A percentile compares a stretch with the other conserved stretches of the same genome.
Conservation (phyloP, 2,113 vertebrate species). For the Caranx ignobilis region DNA sequence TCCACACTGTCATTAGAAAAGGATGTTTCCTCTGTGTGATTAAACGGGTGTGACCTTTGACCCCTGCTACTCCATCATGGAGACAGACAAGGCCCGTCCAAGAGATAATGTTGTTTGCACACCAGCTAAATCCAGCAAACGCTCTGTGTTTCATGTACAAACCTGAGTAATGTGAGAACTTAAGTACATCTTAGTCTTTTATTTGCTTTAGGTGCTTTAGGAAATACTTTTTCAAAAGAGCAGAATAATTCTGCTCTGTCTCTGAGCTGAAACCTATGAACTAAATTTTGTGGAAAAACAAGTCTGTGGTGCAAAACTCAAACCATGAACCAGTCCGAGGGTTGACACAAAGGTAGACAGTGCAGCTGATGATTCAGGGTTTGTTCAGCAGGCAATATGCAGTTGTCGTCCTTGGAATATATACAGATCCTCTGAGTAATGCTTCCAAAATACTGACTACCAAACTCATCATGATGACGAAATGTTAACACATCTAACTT, state of each 20-base stretch:
- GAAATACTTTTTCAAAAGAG: slow-evolving; percentile 3
- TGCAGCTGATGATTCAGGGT: slow-evolving; percentile 19
- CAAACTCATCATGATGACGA: slow-evolving; percentile 21
- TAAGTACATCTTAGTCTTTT: not conserved
- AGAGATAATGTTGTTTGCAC: slow-evolving; percentile 64
- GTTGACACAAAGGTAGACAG: not conserved
- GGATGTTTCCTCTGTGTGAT: slow-evolving; percentile 85
- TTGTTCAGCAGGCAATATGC: slow-evolving; percentile 1
- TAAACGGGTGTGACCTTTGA: slow-evolving; percentile 85
- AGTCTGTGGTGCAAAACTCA: not conserved
- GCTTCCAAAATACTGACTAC: not conserved
- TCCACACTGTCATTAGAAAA: slow-evolving; percentile 74
- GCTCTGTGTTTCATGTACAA: slow-evolving; percentile 50
- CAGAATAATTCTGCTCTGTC: slow-evolving; percentile 13
- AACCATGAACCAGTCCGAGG: not conserved
- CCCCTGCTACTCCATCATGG: slow-evolving; percentile 83
- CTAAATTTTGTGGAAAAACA: not conserved
- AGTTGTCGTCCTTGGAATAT: not conserved
- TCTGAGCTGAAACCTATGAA: slow-evolving; percentile 3
- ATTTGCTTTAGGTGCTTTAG: slow-evolving; percentile 25
- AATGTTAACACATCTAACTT: slow-evolving; percentile 31
- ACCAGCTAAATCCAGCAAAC: slow-evolving; percentile 60
- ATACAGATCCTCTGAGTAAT: slow-evolving; percentile 48
- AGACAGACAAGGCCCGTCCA: slow-evolving; percentile 76
- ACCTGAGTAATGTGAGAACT: slow-evolving; percentile 40